A percentile compares a stretch with the other conserved stretches of the same genome.
These are phyloP conservation scores for Gnathonemus echidnorhynchus DNA, from an alignment of 2,113 vertebrate species.

Conservation along the genomic window DNA sequence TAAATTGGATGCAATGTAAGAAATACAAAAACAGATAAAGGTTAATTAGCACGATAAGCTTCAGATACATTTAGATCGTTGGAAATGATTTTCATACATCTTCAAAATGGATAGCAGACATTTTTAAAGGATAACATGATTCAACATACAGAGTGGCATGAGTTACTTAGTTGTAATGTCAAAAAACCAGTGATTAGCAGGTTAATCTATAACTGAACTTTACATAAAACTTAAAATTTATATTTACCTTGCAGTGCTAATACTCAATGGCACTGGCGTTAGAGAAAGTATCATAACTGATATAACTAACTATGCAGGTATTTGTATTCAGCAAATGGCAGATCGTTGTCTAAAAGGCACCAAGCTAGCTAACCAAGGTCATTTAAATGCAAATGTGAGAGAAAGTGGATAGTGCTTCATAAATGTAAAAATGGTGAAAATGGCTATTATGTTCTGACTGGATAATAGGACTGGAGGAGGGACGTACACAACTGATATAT, in stretches of 20 bases:
- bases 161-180: not conserved
- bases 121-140: not conserved
- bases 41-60: not conserved
- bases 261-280: not conserved
- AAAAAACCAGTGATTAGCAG: not conserved
- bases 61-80: not conserved
- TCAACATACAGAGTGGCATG: not conserved
- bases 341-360: not conserved
- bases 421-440: slow-evolving; percentile 1
- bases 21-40: not conserved
- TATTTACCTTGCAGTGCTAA: not conserved
- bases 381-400: not conserved
- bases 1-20: not conserved
- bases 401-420: not conserved
- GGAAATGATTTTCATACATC: not conserved
- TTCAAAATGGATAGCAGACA: not conserved
- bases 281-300: not conserved
- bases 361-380: not conserved
- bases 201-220: not conserved
- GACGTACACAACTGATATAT: not conserved
- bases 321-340: not conserved
- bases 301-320: slow-evolving; percentile 5
- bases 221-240: not conserved
- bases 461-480: not conserved
- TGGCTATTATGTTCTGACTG: not conserved